Conservation (phyloP, 2,888 invertebrate species). For the Catocala nupta region DNA sequence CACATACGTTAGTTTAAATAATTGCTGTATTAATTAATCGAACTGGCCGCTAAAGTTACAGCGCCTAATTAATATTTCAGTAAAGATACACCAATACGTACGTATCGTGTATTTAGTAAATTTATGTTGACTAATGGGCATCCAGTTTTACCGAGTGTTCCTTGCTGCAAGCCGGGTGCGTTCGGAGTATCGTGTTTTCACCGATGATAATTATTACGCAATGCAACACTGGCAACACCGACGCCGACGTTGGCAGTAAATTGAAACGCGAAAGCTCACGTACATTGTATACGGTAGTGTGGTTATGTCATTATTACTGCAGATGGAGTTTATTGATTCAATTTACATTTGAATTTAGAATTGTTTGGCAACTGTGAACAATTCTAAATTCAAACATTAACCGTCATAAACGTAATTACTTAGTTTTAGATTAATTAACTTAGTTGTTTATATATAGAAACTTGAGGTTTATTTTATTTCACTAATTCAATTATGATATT, state of each 20-base stretch:
- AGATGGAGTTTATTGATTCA: constrained; percentile 1
- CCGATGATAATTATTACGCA: constrained; percentile 71
- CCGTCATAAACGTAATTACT: too few species aligned
- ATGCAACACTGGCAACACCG: constrained; percentile 63
- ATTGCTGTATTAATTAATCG: constrained; percentile 36
- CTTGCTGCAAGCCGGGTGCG: constrained; percentile 41
- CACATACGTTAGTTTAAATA: too few species aligned
- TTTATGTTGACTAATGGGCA: constrained; percentile 56
- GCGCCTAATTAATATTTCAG: constrained; percentile 53
- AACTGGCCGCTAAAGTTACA: constrained; percentile 32
- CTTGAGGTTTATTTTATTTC: too few species aligned
- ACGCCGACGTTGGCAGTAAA: constrained; percentile 58
- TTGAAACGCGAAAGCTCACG: constrained; percentile 57
- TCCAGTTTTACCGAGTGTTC: constrained; percentile 52
- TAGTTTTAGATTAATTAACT: too few species aligned
- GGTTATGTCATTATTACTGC: constrained; percentile 46
- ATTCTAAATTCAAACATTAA: too few species aligned
- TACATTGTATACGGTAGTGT: constrained; percentile 19
- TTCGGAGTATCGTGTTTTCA: constrained; percentile 66
- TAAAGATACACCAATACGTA: constrained; percentile 28
- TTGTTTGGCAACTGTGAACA: not conserved
- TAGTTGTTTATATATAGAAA: too few species aligned
- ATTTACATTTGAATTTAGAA: not conserved
- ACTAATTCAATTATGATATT: too few species aligned
- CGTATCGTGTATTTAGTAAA: constrained; percentile 46